Evolutionary conservation across 2,113 vertebrate species (phyloP).

Genomic region (Illadopsis cleaveri): DNA sequence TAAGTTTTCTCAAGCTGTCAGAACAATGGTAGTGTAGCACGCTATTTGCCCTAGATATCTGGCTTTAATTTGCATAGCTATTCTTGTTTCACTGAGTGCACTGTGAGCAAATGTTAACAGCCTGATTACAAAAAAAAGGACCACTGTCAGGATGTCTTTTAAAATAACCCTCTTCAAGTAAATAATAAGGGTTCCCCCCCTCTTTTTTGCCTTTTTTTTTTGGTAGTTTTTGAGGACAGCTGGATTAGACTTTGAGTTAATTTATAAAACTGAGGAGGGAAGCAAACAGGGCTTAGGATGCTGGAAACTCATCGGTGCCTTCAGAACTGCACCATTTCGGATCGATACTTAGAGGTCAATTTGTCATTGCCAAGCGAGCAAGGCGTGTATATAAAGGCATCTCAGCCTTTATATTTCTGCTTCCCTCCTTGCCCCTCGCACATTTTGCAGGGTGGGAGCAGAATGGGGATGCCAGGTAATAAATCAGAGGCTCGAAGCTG

Average conservation of each 20-base stretch:
- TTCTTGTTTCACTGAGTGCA: constrained; percentile 47
- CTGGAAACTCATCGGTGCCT: neutral
- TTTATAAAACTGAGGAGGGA: neutral
- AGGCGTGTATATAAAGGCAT: neutral
- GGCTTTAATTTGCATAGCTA: constrained; percentile 68
- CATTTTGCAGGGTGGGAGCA: neutral
- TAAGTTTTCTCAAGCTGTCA: constrained; percentile 57
- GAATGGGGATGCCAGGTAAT: neutral
- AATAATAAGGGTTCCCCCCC: rapidly evolving
- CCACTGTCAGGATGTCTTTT: neutral
- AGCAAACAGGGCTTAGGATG: neutral
- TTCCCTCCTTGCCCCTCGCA: neutral
- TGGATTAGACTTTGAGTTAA: neutral
- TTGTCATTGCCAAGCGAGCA: constrained; percentile 25
- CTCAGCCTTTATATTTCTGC: neutral
- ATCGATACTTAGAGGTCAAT: constrained; percentile 49
- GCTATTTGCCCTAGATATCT: constrained; percentile 68
- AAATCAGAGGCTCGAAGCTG: neutral
- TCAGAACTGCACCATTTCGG: constrained; percentile 3
- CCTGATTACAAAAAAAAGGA: neutral
- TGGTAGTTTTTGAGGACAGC: neutral
- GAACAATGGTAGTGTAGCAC: constrained; percentile 45
- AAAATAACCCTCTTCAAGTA: neutral
- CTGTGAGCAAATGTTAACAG: constrained; percentile 57
- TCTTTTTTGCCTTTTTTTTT: neutral